phyloP scores from a whole-genome alignment of 2,888 invertebrate species.

The Polydesmus complanatus region DNA sequence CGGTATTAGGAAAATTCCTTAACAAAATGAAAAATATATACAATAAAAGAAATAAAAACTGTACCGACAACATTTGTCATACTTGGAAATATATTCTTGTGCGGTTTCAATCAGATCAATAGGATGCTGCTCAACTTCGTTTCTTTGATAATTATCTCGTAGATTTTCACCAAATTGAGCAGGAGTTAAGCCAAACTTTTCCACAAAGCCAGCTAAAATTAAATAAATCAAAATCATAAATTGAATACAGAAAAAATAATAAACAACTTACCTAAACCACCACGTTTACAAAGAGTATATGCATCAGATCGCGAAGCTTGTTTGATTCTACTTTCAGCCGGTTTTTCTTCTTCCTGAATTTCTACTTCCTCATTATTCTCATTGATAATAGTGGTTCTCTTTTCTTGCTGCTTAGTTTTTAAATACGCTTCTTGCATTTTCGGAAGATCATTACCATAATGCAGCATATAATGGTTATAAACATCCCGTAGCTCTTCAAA shows the following conservation, averaged over 20 bases:
- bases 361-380: constrained; percentile 22
- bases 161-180: constrained; percentile 94
- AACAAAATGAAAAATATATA: not conserved
- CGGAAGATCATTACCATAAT: constrained; percentile 72
- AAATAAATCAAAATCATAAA: constrained; percentile 17
- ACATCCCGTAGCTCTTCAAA: constrained; percentile 86
- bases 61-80: not conserved
- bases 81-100: constrained; percentile 47
- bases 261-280: constrained; percentile 45
- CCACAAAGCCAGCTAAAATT: constrained; percentile 56
- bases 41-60: constrained; percentile 7
- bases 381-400: constrained; percentile 36
- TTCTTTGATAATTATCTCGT: constrained; percentile 83
- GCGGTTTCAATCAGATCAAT: constrained; percentile 72
- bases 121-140: constrained; percentile 85
- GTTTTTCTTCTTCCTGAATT: constrained; percentile 23
- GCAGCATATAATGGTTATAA: constrained; percentile 80
- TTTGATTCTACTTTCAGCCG: constrained; percentile 41
- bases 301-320: constrained; percentile 75
- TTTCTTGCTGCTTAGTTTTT: constrained; percentile 42
- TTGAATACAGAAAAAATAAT: not conserved
- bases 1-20: constrained; percentile 47
- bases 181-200: constrained; percentile 81
- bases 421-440: constrained; percentile 64
- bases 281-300: constrained; percentile 71